phyloP scores from a whole-genome alignment of 2,113 vertebrate species.

The Micronycteris hirsuta region DNA sequence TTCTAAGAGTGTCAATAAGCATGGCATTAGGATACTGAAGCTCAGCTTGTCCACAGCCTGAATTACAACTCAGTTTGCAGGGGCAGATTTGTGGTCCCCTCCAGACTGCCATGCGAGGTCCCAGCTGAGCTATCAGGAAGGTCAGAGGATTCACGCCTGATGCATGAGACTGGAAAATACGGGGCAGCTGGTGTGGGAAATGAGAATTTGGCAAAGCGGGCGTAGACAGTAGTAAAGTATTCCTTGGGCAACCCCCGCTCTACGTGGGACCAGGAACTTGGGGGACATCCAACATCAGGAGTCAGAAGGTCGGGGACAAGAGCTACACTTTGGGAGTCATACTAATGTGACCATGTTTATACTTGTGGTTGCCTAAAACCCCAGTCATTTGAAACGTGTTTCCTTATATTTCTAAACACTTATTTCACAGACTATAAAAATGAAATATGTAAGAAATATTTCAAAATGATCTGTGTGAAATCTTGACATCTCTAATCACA shows the following conservation, averaged over 20 bases:
- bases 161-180: background rate
- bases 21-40: background rate
- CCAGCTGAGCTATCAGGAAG: background rate
- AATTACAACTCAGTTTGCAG: background rate
- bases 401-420: background rate
- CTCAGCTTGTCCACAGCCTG: background rate
- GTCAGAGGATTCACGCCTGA: background rate
- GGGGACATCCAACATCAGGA: background rate
- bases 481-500: background rate
- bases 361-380: background rate
- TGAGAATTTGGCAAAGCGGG: background rate
- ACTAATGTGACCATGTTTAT: background rate
- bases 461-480: background rate
- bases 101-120: too few relatives aligned
- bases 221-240: too few relatives aligned
- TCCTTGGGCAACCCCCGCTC: background rate
- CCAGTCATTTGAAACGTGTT: background rate
- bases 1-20: background rate
- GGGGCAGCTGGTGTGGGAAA: background rate
- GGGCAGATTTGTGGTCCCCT: accelerated
- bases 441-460: background rate
- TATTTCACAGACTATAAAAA: background rate
- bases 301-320: background rate
- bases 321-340: background rate
- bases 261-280: background rate